A percentile compares a stretch with the other conserved stretches of the same genome.
phyloP scores from a whole-genome alignment of 2,888 invertebrate species.

The Drosophila gaucha region DNA sequence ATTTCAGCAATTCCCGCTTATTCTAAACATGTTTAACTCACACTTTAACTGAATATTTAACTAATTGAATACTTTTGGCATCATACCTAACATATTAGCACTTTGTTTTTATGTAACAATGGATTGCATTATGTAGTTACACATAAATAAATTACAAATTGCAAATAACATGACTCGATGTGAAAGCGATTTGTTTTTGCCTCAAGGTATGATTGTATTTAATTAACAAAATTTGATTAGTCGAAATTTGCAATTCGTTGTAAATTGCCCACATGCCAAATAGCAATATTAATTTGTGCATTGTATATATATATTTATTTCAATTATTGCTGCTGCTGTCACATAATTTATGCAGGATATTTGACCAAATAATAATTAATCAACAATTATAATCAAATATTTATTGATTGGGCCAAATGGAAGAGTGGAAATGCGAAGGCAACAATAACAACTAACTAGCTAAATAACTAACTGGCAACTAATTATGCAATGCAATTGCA shows the following conservation, averaged over 20 bases:
- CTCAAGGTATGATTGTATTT: background rate
- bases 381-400: conserved; percentile 71
- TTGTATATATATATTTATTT: conserved; percentile 1
- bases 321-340: conserved; percentile 16
- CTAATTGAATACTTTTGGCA: too few relatives aligned
- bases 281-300: conserved; percentile 10
- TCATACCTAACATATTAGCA: too few relatives aligned
- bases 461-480: conserved; percentile 38
- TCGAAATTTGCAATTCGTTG: background rate
- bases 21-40: too few relatives aligned
- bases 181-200: background rate
- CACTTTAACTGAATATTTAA: too few relatives aligned
- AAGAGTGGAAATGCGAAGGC: conserved; percentile 1
- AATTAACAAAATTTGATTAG: conserved; percentile 11
- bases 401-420: conserved; percentile 58
- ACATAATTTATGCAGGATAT: conserved; percentile 51
- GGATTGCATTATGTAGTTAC: background rate
- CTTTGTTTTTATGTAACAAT: background rate
- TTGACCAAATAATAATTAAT: conserved; percentile 64
- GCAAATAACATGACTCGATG: background rate
- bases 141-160: background rate
- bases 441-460: conserved; percentile 18
- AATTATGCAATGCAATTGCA: conserved; percentile 56
- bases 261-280: conserved; percentile 6
- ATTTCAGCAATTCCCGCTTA: too few relatives aligned